phyloP scores from a whole-genome alignment of 2,888 invertebrate species.

The Ptychoptera albimana region DNA sequence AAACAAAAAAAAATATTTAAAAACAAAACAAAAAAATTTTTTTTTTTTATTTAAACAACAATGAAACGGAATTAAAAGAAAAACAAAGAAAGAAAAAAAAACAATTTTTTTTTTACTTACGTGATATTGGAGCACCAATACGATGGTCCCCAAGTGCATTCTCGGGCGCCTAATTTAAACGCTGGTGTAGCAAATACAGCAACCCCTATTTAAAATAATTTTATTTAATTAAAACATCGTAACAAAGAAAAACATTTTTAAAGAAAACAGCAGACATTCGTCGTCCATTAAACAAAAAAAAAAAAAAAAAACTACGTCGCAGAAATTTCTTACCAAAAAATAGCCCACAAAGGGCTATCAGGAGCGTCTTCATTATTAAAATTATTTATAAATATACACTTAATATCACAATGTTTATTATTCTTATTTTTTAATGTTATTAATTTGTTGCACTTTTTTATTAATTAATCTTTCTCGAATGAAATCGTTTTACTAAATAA shows the following conservation, averaged over 20 bases:
- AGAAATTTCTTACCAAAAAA: constrained; percentile 26
- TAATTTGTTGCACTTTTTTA: too few species aligned
- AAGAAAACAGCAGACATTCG: neutral
- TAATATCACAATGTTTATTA: too few species aligned
- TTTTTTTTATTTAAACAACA: neutral
- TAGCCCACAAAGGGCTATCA: constrained; percentile 30
- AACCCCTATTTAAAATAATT: constrained; percentile 3
- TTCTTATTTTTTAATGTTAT: too few species aligned
- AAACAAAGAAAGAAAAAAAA: neutral
- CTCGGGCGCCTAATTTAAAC: constrained; percentile 36
- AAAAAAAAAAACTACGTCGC: constrained; percentile 2
- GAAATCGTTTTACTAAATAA: too few species aligned
- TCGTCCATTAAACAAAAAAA: neutral
- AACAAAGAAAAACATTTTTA: neutral
- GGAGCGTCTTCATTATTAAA: constrained; percentile 23
- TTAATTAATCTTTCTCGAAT: too few species aligned
- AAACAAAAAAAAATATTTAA: neutral
- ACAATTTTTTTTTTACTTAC: constrained; percentile 16
- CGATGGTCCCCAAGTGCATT: constrained; percentile 64
- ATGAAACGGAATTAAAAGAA: neutral
- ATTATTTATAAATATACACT: too few species aligned
- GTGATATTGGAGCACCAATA: constrained; percentile 51
- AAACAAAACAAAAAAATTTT: too few species aligned
- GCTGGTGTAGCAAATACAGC: constrained; percentile 7
- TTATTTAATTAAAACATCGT: too few species aligned